phyloP scores from a whole-genome alignment of 2,888 invertebrate genomes.

The Acronicta psi region DNA sequence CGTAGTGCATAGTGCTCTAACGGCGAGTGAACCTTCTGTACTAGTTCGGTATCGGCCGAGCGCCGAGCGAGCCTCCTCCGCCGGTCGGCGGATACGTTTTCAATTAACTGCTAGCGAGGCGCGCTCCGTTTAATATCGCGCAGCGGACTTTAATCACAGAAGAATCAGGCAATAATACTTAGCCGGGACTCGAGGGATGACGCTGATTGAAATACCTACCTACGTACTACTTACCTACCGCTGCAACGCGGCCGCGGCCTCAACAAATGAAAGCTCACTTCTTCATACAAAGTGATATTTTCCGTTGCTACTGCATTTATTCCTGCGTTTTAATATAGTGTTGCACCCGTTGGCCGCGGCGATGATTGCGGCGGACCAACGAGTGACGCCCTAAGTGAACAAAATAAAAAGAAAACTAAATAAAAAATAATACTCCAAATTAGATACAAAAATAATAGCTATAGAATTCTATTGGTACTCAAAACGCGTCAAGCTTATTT shows the following conservation, averaged over 20 bases:
- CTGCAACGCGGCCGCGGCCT: constrained; percentile 18
- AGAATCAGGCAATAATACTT: constrained; percentile 54
- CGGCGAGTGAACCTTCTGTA: constrained; percentile 14
- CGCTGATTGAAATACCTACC: constrained; percentile 53
- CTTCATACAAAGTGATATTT: constrained; percentile 12
- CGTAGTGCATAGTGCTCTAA: neutral
- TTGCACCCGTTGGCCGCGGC: neutral
- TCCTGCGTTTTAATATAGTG: too few relatives aligned
- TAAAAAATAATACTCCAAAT: too few relatives aligned
- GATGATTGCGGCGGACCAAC: too few relatives aligned
- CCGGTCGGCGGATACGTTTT: constrained; percentile 50
- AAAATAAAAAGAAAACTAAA: too few relatives aligned
- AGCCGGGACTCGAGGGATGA: constrained; percentile 36
- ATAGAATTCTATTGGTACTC: too few relatives aligned
- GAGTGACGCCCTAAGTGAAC: too few relatives aligned
- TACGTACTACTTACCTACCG: constrained; percentile 2
- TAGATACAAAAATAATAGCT: too few relatives aligned
- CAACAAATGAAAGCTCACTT: constrained; percentile 1
- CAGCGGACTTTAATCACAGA: constrained; percentile 53
- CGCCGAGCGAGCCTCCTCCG: constrained; percentile 1
- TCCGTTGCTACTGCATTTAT: too few relatives aligned
- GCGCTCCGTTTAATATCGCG: constrained; percentile 49
- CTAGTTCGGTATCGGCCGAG: neutral
- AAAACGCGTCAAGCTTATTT: too few relatives aligned
- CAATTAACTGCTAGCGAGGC: constrained; percentile 49